Evolutionary conservation across 37 sponge, comb jelly and placozoan species (phyloP).

Genomic region (Diacarnus erythraeanus): DNA sequence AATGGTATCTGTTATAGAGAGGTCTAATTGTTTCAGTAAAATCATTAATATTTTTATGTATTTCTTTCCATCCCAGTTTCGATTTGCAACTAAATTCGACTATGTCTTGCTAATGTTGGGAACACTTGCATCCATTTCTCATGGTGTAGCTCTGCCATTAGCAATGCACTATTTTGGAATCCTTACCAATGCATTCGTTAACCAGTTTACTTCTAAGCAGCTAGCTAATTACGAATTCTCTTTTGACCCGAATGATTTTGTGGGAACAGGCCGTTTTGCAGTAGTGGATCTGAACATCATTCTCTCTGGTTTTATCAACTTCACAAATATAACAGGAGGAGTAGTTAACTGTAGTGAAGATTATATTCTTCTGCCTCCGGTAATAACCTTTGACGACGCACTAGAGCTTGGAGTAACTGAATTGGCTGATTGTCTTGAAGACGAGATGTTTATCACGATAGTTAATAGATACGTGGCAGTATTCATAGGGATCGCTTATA

Average conservation of each 20-base stretch:
- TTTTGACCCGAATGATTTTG: background rate
- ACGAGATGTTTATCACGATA: background rate
- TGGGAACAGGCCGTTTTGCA: too few relatives aligned
- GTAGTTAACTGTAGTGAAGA: background rate
- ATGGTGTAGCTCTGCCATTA: constrained; percentile 66
- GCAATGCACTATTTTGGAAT: constrained; percentile 71
- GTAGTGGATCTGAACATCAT: background rate
- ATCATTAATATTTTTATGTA: too few relatives aligned
- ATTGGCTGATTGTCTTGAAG: background rate
- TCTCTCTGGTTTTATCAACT: background rate
- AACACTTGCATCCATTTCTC: constrained; percentile 45
- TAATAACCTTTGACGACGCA: background rate
- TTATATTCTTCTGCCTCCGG: background rate
- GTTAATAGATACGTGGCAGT: constrained; percentile 2
- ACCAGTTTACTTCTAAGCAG: background rate
- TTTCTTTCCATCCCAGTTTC: constrained; percentile 48
- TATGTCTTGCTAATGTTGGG: constrained; percentile 62
- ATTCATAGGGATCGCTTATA: constrained; percentile 38
- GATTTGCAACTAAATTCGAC: constrained; percentile 68
- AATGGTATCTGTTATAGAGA: too few relatives aligned
- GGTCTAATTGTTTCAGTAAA: too few relatives aligned
- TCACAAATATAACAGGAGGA: background rate
- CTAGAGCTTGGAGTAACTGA: background rate
- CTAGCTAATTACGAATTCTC: background rate
- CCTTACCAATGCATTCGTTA: constrained; percentile 51